These are phyloP conservation scores for Girardinichthys multiradiatus DNA, from an alignment of 2,113 vertebrate genomes.

Conservation along the genomic window DNA sequence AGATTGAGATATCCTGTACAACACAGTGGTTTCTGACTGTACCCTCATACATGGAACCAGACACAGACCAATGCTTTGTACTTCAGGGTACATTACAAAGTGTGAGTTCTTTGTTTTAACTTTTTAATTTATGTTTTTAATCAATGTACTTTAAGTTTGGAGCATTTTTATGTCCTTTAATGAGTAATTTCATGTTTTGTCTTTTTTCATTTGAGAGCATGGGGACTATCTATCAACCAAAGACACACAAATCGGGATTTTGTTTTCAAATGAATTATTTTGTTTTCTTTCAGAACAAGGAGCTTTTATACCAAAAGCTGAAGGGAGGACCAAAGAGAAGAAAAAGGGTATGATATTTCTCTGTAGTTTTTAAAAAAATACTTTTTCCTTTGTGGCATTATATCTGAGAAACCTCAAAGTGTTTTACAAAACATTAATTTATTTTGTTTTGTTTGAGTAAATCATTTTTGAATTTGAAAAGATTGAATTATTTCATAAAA, in stretches of 20 bases:
- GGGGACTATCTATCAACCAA: constrained; percentile 13
- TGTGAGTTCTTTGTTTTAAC: too few relatives aligned
- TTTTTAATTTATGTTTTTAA: too few relatives aligned
- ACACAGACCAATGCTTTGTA: too few relatives aligned
- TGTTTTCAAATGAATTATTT: constrained; percentile 1
- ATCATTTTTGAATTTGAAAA: too few relatives aligned
- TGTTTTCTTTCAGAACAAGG: constrained; percentile 88
- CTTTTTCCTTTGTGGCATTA: constrained; percentile 16
- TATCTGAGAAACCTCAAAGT: constrained; percentile 34
- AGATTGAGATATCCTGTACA: not conserved
- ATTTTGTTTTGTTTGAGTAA: not conserved
- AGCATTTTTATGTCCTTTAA: constrained; percentile 15
- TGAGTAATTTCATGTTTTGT: constrained; percentile 30
- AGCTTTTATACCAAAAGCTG: constrained; percentile 91
- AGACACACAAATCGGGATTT: constrained; percentile 10
- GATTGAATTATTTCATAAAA: not conserved
- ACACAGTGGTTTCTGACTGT: not conserved
- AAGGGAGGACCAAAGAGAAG: constrained; percentile 88
- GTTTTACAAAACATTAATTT: not conserved
- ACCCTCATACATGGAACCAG: too few relatives aligned
- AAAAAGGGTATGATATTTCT: constrained; percentile 86
- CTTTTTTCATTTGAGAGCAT: constrained; percentile 25
- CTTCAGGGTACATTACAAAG: too few relatives aligned
- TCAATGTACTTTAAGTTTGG: too few relatives aligned
- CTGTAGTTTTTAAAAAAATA: not conserved